phyloP scores from a whole-genome alignment of 2,888 invertebrate species.

The Lymantria monacha region DNA sequence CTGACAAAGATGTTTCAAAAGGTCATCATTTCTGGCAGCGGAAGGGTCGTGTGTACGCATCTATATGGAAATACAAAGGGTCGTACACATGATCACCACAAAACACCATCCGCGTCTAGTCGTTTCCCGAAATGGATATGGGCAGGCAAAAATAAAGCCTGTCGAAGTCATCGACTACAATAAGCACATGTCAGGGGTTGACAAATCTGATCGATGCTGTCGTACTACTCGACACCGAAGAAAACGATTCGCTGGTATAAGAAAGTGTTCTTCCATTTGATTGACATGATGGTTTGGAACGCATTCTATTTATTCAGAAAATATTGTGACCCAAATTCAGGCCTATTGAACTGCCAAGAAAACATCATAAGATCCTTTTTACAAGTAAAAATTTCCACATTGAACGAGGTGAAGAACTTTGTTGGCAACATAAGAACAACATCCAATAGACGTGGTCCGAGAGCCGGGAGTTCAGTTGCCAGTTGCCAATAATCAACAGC shows the following conservation, averaged over 20 bases:
- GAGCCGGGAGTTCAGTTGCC: too few relatives aligned
- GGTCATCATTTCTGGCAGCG: slow-evolving; percentile 11
- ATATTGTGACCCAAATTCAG: not conserved
- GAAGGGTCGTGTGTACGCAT: slow-evolving; percentile 11
- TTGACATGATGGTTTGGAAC: slow-evolving; percentile 2
- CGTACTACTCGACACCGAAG: slow-evolving; percentile 12
- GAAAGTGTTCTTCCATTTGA: slow-evolving; percentile 1
- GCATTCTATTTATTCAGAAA: not conserved
- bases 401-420: too few relatives aligned
- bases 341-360: not conserved
- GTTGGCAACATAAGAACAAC: too few relatives aligned
- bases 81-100: slow-evolving; percentile 14
- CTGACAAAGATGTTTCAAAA: slow-evolving; percentile 12
- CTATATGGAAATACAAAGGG: slow-evolving; percentile 13
- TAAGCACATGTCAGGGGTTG: slow-evolving; percentile 17
- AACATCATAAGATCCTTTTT: not conserved
- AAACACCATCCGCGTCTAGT: not conserved
- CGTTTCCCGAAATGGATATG: not conserved
- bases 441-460: too few relatives aligned
- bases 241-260: slow-evolving; percentile 13
- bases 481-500: too few relatives aligned
- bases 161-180: slow-evolving; percentile 15
- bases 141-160: slow-evolving; percentile 5
- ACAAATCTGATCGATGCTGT: slow-evolving; percentile 13
- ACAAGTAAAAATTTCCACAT: not conserved